Base-by-base conservation (phyloP, 2,113 vertebrate species). In the Pampusana beccarii region DNA sequence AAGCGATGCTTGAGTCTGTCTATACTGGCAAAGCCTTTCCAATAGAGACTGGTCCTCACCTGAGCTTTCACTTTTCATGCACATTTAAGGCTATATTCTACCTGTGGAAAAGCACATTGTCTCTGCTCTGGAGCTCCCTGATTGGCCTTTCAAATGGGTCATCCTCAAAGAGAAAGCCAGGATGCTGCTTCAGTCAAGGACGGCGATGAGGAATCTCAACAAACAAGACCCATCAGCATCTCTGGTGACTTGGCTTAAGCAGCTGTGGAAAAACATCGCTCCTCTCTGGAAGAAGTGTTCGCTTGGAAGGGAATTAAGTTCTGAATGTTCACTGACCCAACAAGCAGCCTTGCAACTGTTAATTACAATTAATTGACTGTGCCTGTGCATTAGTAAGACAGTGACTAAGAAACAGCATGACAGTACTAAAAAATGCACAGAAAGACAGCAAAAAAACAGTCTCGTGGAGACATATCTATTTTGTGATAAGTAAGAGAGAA, bases 131-230 rank as follows among this genome's bases (percentile, higher is more conserved):
- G 46, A 91, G 28, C 11, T 38, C 20, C 50, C 48, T 5, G 3
- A 36, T 31, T 0, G 1, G 60, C 64, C 82, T 83, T 86, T 56
- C 40, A 29, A 34, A 51, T 3, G 13, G 34, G 44, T 72, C 28
- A 77, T 14, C 20, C 67, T 78, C 85, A 61, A 56, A 81, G 17
- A 78, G 64, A 42, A 86, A 79, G 38, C 33, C 65, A 64, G 69
- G 51, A 56, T 1, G 16, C 4, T 64, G 42, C 56, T 80, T 64
- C 21, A 40, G 33, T 44, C 0, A 0, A 78, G 34, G 25, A 54
- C 7, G 14, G 5, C 58, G 34, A 70, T 4, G 28, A 91, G 23
- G 44, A 92, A 78, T 33, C 75, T 48, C 48, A 93, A 34, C n/a
- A 46, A 93, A 58, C 46, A 70, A 70, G 56, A 77, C 36, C 56